These are phyloP conservation scores for Bombus turneri DNA, from an alignment of 1,140 invertebrate species.

Conservation along the genomic window DNA sequence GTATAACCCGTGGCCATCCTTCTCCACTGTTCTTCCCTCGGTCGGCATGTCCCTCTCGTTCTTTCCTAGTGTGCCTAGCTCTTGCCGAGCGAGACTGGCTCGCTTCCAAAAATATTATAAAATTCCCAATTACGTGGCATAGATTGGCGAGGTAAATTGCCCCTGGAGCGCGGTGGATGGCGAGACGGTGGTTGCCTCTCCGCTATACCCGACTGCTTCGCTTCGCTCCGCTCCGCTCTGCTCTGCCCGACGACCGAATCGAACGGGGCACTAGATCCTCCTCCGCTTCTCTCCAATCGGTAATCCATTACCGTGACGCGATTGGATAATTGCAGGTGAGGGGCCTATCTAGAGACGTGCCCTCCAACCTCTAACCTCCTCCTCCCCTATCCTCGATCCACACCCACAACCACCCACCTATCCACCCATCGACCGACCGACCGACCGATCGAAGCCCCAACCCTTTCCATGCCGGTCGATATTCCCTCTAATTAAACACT, in stretches of 20 bases:
- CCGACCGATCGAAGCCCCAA: constrained; percentile 43
- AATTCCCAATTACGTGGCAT: constrained; percentile 81
- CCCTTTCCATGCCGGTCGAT: constrained; percentile 75
- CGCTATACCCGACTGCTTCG: constrained; percentile 55
- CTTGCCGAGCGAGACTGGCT: constrained; percentile 73
- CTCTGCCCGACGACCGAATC: constrained; percentile 58
- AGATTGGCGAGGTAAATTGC: constrained; percentile 80
- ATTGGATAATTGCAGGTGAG: constrained; percentile 80
- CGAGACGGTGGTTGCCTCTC: constrained; percentile 61
- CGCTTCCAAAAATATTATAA: constrained; percentile 81
- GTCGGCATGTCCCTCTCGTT: constrained; percentile 41
- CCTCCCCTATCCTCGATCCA: constrained; percentile 32
- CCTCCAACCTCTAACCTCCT: constrained; percentile 58
- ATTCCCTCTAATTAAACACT: constrained; percentile 80
- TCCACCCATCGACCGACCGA: constrained; percentile 53
- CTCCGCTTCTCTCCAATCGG: constrained; percentile 72
- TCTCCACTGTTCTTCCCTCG: constrained; percentile 50
- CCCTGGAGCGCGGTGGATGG: constrained; percentile 69
- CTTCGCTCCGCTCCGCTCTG: constrained; percentile 52
- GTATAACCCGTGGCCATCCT: constrained; percentile 56
- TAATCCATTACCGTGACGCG: constrained; percentile 79
- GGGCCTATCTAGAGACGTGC: constrained; percentile 75
- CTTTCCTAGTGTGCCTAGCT: constrained; percentile 50
- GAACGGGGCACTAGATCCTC: constrained; percentile 64
- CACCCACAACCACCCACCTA: constrained; percentile 22